A percentile compares a stretch with the other conserved stretches of the same genome.
Conservation (phyloP, 2,797 vertebrate genomes). For the Megaceryle alcyon region DNA sequence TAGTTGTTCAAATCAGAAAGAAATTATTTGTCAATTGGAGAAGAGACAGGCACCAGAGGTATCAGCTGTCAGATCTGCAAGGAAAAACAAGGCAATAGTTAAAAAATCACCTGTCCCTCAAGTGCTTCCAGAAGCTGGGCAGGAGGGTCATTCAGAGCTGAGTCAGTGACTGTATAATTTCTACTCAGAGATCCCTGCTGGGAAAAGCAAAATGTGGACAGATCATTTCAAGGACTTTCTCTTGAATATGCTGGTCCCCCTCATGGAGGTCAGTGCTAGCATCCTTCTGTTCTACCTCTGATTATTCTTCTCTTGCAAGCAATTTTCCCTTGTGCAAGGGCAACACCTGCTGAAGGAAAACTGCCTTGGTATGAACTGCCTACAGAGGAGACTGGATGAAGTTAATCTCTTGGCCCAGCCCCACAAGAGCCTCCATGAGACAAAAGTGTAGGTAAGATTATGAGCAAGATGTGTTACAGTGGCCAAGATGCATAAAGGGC, state of each 20-base stretch:
- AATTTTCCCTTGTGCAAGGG: not conserved
- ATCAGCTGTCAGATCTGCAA: constrained; percentile 72
- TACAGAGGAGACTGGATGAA: not conserved
- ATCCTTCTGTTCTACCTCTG: not conserved
- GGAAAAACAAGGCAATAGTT: constrained; percentile 71
- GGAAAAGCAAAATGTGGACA: not conserved
- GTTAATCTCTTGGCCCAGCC: not conserved
- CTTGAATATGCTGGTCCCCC: fast-evolving
- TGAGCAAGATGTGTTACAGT: not conserved
- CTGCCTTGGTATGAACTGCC: not conserved
- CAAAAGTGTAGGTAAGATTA: not conserved
- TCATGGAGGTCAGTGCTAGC: not conserved
- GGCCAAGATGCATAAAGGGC: not conserved
- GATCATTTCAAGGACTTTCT: not conserved
- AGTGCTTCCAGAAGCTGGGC: not conserved
- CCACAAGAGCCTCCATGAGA: not conserved
- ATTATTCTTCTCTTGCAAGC: not conserved
- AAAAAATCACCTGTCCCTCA: constrained; percentile 51
- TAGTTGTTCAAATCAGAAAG: constrained; percentile 78
- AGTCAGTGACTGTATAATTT: not conserved
- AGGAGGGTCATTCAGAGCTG: not conserved
- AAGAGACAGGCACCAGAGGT: constrained; percentile 70
- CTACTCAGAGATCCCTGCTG: not conserved
- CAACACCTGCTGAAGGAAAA: not conserved
- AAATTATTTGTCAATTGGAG: constrained; percentile 79